Conservation (phyloP, 2,113 vertebrate species). For the Prinia subflava region DNA sequence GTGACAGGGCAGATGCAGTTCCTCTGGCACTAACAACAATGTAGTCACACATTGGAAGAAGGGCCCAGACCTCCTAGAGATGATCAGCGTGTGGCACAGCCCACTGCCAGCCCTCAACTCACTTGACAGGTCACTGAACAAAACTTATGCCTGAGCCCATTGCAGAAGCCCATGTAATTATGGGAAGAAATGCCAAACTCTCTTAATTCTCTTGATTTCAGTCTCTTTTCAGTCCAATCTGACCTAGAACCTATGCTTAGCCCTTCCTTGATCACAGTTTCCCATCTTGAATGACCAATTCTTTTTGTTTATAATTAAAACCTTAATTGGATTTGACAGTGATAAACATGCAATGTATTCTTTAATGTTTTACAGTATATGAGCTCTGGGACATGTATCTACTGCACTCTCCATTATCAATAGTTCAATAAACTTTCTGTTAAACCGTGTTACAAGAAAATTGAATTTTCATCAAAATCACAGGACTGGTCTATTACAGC, state of each 20-base stretch:
- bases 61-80: fast-evolving
- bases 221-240: background rate
- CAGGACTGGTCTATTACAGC: background rate
- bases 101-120: background rate
- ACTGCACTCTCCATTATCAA: conserved; percentile 3
- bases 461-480: conserved; percentile 48
- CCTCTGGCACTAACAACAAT: background rate
- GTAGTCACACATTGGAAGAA: background rate
- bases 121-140: background rate
- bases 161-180: background rate
- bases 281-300: background rate
- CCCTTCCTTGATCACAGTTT: background rate
- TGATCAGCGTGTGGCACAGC: fast-evolving
- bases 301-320: conserved; percentile 1
- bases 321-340: background rate
- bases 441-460: conserved; percentile 48
- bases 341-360: background rate
- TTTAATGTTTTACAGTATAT: background rate
- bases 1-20: background rate
- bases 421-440: conserved; percentile 41
- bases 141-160: fast-evolving
- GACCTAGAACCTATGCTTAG: background rate
- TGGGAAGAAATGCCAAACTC: background rate
- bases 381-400: background rate
- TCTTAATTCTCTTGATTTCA: background rate